phyloP scores from a whole-genome alignment of 2,113 vertebrate species.

The Antechinus stuartii region DNA sequence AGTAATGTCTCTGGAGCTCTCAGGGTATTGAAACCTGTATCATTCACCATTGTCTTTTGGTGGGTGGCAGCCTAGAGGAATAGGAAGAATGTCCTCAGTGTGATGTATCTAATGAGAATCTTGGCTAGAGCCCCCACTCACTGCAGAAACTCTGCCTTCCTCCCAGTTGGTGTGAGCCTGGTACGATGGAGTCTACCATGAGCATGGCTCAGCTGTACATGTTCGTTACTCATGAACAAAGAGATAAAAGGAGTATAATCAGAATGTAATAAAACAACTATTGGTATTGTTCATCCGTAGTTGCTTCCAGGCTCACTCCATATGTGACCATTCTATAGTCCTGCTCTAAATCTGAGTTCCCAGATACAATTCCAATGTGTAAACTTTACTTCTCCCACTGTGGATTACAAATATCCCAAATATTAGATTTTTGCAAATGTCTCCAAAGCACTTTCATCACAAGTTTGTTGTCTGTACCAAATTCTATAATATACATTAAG shows the following conservation, averaged over 20 bases:
- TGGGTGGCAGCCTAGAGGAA: background rate
- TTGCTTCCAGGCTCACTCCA: background rate
- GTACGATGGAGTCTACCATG: background rate
- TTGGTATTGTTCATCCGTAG: background rate
- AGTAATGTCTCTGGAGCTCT: background rate
- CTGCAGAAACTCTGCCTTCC: background rate
- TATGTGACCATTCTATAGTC: background rate
- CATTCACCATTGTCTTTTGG: background rate
- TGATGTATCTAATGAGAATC: background rate
- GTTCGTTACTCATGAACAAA: background rate
- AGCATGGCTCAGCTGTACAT: background rate
- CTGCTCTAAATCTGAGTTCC: background rate
- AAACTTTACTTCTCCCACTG: background rate
- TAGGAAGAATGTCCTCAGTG: background rate
- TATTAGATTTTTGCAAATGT: background rate
- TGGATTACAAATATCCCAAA: background rate
- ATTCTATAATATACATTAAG: background rate
- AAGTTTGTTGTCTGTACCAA: background rate
- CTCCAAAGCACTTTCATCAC: background rate
- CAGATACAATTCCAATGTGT: background rate
- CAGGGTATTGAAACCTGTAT: background rate
- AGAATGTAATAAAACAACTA: background rate
- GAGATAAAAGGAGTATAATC: background rate
- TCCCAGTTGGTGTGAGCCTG: background rate
- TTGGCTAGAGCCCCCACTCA: background rate